Evolutionary conservation across 1,140 invertebrate species (phyloP), one percentile per base, ranked within the genome.

Genomic region (Anthonomus grandis): DNA sequence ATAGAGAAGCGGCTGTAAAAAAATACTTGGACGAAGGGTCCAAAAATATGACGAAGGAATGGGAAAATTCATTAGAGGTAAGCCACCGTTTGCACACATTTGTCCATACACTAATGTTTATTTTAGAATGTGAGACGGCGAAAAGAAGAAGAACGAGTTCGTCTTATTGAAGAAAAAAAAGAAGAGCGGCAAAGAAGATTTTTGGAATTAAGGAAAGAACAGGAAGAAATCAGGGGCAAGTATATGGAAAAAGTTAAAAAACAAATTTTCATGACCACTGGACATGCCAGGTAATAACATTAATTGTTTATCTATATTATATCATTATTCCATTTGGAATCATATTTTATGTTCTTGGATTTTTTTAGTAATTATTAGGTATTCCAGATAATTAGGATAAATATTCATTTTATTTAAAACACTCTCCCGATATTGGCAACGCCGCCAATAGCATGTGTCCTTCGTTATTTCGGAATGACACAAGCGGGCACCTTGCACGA

Each of bases 51-150:
- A 69, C 64, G 2, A 59, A 62, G 59, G 51, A 60, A 22, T 69
- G 67, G 66, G 56, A 53, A 27, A 66, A 69, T 48, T 66, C 64
- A 1, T 53, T 69, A 17, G 60, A 67, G 51, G 67, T 69, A 58
- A 51, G 12, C 15, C n/a, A n/a, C 19, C 23, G 17, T 12, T 22
- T 9, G 34, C 8, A 44, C 9, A 36, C 34, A 38, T 34, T 49
- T 34, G 9, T 44, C 6, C 1, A 18, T 5, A 10, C 8, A n/a
- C 12, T 23, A 17, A 36, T 61, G 1, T 41, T 52, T 38, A 4
- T 25, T 24, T 18, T 44, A 69, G 67, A 64, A 68, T 27, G 51
- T 66, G 0, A 47, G 66, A 13, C 58, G 51, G 21, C 46, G 58
- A 6, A 68, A 68, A 62, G 62, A 64, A 37, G 62, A 68, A 39